Base-by-base conservation (phyloP, 1,140 invertebrate species). In the Drosophila orosa region DNA sequence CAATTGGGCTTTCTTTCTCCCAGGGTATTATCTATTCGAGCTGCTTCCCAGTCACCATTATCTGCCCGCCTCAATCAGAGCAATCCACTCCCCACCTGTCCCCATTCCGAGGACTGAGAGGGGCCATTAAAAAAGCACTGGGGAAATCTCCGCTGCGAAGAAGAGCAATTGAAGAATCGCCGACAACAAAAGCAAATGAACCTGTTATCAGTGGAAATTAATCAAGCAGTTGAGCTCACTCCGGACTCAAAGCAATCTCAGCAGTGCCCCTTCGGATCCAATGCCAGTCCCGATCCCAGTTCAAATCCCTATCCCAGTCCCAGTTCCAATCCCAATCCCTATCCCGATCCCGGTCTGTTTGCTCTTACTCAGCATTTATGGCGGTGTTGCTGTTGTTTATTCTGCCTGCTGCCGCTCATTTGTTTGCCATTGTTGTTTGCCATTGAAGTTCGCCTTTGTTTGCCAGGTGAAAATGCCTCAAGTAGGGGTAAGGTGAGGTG, bases 121-220 rank as follows among this genome's bases (percentile, higher is more conserved):
- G 72, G 40, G 71, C 54, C 72, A 62, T 67, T 76, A 67, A 76
- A 76, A 76, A 44, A 65, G 27, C 37, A 15, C 45, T 39, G 74
- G 74, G 69, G 47, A 74, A 79, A 74, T 79, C 69, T 80, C 39
- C 19, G 50, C 50, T 24, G 31, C 50, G 13, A n/a, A 44, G 65
- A 57, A 56, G 74, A 89, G 77, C 77, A 80, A 80, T 78, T 89
- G 80, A 85, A 85, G 79, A 87, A 78, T 71, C 80, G 83, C 82
- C 82, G 82, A 62, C 74, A 87, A 87, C 87, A 87, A 87, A 90
- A 87, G 82, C 76, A 90, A 90, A 90, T 90, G 82, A 87, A 90
- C 80, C 87, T 90, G 87, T 90, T 90, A 90, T 90, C 87, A 87
- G 87, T 78, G 45, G 68, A 90, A 90, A 90, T 90, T 90, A 90